phyloP scores from a whole-genome alignment of 2,797 vertebrate genomes.

The Anableps anableps region DNA sequence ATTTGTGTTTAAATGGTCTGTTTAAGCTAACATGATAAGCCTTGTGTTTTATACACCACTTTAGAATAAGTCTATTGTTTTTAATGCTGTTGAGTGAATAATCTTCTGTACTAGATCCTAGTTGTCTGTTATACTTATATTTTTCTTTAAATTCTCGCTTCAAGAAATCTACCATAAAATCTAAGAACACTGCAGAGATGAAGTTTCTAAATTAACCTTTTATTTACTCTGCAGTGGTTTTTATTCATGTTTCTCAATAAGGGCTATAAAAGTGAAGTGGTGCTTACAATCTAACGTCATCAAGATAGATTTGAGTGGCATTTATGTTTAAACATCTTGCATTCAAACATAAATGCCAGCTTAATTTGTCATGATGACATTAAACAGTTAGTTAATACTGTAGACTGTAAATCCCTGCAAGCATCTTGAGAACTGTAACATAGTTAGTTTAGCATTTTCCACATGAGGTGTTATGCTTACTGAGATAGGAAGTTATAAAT shows the following conservation, averaged over 20 bases:
- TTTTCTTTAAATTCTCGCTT: neutral
- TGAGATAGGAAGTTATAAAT: neutral
- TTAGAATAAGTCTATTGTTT: neutral
- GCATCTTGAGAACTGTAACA: neutral
- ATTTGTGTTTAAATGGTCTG: neutral
- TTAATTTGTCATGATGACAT: constrained; percentile 59
- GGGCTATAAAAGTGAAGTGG: constrained; percentile 12
- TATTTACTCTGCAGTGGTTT: constrained; percentile 17
- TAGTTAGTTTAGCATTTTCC: constrained; percentile 11
- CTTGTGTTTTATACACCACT: neutral
- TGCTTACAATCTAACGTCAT: constrained; percentile 15
- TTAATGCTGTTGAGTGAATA: neutral
- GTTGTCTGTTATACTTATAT: neutral
- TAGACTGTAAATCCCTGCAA: constrained; percentile 29
- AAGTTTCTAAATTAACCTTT: neutral
- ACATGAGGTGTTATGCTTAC: neutral
- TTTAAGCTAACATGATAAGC: neutral
- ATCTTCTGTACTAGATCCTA: neutral
- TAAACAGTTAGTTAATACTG: constrained; percentile 35
- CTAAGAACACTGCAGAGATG: neutral
- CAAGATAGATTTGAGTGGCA: constrained; percentile 15
- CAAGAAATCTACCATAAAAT: neutral
- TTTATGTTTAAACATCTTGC: constrained; percentile 4
- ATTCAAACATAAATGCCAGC: constrained; percentile 48
- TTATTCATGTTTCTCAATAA: constrained; percentile 17